Conservation (phyloP, 2,113 vertebrate species). For the Phyllostomus hastatus region DNA sequence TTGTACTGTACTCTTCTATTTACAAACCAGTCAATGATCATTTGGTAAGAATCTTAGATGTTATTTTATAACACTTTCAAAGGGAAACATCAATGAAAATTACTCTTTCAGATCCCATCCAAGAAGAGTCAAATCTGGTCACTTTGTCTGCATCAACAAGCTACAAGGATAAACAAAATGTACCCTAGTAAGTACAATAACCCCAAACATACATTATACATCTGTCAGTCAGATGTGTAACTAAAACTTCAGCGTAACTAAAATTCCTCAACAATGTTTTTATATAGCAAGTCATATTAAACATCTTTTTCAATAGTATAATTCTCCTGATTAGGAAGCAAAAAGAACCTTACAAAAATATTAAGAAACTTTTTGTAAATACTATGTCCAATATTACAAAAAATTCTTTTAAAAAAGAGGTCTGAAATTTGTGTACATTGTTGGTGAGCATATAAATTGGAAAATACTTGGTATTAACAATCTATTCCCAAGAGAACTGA, state of each 20-base stretch:
- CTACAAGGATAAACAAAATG: background rate
- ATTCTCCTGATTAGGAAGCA: conserved; percentile 15
- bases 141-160: background rate
- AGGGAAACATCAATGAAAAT: conserved; percentile 10
- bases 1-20: background rate
- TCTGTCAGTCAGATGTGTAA: background rate
- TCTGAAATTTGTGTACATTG: background rate
- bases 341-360: conserved; percentile 10
- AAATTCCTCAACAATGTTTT: background rate
- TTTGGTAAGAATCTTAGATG: background rate
- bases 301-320: conserved; percentile 24
- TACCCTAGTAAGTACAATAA: background rate
- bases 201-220: background rate
- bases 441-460: too few relatives aligned
- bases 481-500: too few relatives aligned
- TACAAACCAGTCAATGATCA: too few relatives aligned
- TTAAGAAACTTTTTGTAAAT: background rate
- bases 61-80: conserved; percentile 10
- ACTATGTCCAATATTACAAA: background rate
- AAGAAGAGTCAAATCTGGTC: background rate
- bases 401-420: background rate
- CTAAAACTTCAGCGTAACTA: background rate
- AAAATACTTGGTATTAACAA: too few relatives aligned
- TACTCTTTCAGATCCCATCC: background rate
- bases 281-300: background rate